These are phyloP conservation scores for Anoplophora glabripennis DNA, from an alignment of 1,140 invertebrate species.

Conservation along the genomic window DNA sequence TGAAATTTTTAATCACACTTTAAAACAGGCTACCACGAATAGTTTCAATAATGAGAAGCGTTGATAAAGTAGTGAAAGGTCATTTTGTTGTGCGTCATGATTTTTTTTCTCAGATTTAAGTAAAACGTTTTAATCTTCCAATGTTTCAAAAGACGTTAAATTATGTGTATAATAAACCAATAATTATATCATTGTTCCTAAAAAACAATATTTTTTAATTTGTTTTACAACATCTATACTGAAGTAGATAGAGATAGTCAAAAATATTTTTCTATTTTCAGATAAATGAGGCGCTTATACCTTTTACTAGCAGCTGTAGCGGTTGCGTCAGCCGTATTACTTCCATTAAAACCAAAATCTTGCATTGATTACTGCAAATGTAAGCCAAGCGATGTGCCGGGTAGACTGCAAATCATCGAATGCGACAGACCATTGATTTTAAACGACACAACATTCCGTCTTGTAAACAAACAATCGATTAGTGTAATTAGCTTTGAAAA, in stretches of 20 bases:
- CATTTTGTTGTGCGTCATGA: no score
- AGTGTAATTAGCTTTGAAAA: slow-evolving; percentile 28
- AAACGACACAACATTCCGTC: slow-evolving; percentile 19
- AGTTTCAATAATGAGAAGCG: no score
- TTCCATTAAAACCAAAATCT: slow-evolving; percentile 4
- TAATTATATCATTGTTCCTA: no score
- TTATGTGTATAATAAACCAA: no score
- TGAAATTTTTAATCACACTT: no score
- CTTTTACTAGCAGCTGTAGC: slow-evolving; percentile 15
- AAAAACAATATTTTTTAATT: no score
- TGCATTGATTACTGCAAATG: slow-evolving; percentile 24
- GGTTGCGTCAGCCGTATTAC: slow-evolving; percentile 9
- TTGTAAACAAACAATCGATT: slow-evolving; percentile 14
- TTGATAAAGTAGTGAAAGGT: no score
- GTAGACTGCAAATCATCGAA: slow-evolving; percentile 19
- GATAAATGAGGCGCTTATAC: slow-evolving; percentile 26
- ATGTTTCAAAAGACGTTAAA: no score
- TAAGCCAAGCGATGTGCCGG: slow-evolving; percentile 11
- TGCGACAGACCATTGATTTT: slow-evolving; percentile 22
- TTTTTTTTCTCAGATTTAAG: no score
- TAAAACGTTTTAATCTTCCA: no score
- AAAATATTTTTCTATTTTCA: slow-evolving; percentile 20
- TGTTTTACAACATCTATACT: no score
- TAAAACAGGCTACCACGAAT: no score
- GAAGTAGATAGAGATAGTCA: not conserved